Base-by-base conservation (phyloP, 1,140 invertebrate species). In the Dreissena rostriformis region DNA sequence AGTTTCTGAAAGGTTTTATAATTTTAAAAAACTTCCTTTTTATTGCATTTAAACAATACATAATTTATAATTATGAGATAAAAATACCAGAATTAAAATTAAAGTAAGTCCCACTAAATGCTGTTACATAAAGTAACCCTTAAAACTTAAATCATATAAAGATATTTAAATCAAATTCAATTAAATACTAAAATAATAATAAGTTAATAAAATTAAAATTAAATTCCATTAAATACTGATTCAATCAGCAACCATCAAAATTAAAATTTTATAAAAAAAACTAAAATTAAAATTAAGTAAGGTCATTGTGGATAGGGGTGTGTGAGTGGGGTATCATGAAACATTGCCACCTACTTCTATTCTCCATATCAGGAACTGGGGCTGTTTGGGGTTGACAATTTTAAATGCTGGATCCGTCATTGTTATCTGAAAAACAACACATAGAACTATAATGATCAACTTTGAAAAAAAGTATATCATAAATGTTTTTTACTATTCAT, bases 1-100 rank as follows among this genome's bases (percentile, higher is more conserved):
- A 97, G 94, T 88, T 97, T 96, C 97, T 97, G 92, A 63, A 91
- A 90, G 67, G 53, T 61, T 85, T 76, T 87, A 26, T 63, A 83
- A 28, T 61, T n/a, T 83, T 39, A 0, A 15, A 12, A 24, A 8
- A 29, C 6, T 22, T 77, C 66, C 11, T 17, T n/a, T 11, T 65
- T 28, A 26, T 61, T 17, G 17, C 12, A 17, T 14, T 75, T 24
- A 22, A 19, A 75, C 14, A 24, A 61, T 24, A 11, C 4, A n/a
- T 11, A 22, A n/a, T 77, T 14, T 5, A 49, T 57, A n/a, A 26
- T 12, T 17, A 24, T 66, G 61, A 61, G 22, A 19, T 17, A 39
- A 26, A 53, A 77, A 1, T 14, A 65, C 7, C 29, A 15, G 6
- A 6, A 11, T 12, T 28, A 11, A 65, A 14, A 24, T 19, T 12